These are phyloP conservation scores for Cochlearius cochlearius DNA, from an alignment of 2,113 vertebrate genomes.

Conservation along the genomic window DNA sequence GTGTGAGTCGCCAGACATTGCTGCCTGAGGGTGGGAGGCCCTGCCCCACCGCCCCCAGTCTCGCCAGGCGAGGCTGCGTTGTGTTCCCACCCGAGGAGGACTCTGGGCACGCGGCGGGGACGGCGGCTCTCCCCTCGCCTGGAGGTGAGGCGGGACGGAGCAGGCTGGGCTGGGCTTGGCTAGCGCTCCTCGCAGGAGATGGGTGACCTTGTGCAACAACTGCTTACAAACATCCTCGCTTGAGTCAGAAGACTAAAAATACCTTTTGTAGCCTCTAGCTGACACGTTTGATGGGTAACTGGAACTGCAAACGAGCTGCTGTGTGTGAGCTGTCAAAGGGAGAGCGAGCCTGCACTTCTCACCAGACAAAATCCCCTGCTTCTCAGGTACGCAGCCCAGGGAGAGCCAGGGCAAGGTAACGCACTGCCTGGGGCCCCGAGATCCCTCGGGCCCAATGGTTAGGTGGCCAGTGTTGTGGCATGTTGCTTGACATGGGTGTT, in stretches of 20 bases:
- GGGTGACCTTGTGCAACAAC: slow-evolving; percentile 3
- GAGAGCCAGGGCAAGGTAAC: background rate
- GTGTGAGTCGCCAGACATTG: slow-evolving; percentile 73
- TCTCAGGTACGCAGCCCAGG: slow-evolving; percentile 52
- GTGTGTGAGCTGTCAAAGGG: slow-evolving; percentile 24
- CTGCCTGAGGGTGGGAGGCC: background rate
- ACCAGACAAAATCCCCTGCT: slow-evolving; percentile 24
- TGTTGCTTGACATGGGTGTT: background rate
- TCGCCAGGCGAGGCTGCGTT: background rate
- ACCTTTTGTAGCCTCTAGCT: slow-evolving; percentile 29
- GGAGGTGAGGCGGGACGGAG: background rate
- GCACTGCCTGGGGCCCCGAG: background rate
- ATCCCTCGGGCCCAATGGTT: background rate
- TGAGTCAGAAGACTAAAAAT: slow-evolving; percentile 48
- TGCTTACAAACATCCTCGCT: slow-evolving; percentile 35
- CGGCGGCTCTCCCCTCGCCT: background rate
- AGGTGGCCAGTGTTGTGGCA: background rate
- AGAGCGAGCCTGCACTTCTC: slow-evolving; percentile 33
- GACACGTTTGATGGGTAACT: slow-evolving; percentile 40
- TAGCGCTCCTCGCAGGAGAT: background rate
- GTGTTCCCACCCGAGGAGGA: slow-evolving; percentile 26
- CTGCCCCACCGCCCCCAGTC: background rate
- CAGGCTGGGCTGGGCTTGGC: background rate
- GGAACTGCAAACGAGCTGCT: slow-evolving; percentile 32
- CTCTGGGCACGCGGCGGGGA: background rate